Base-by-base conservation (phyloP, 2,113 vertebrate genomes). In the Psettodes erumei region DNA sequence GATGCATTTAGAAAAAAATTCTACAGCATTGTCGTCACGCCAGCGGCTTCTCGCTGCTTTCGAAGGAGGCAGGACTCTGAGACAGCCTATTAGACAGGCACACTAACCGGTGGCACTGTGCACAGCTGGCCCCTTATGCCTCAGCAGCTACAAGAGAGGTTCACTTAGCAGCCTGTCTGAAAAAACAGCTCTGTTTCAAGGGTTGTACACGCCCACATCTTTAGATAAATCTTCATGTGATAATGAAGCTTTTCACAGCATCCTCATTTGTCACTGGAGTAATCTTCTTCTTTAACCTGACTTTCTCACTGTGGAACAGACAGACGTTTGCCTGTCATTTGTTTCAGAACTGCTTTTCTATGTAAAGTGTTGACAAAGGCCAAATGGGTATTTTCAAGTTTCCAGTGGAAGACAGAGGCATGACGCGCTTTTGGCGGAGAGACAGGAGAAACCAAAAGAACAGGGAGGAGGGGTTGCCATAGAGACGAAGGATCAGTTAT, bases 401-500 rank as follows among this genome's bases (percentile, higher is more conserved):
- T 56, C 6, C 38, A 3, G 37, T 40, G 16, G 4, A 13, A 28
- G 43, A 74, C n/a, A 23, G 60, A 70, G 30, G 68, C 19, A 23
- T 40, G 23, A 30, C 56, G 30, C 73, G 40, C 68, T 50, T 72
- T 58, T 43, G 45, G 50, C 38, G 56, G 58, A 65, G 53, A 48
- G 38, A 43, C 2, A 13, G 11, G 35, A 25, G n/a, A 12, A 33
- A 16, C n/a, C n/a, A 53, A 38, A 50, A 30, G 53, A 45, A 13
- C 58, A 69, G 42, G 69, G 55, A 67, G 63, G 43, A 30, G 70
- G 73, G 51, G 77, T 90, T 92, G 78, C 83, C 79, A 87, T 84
- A 72, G 91, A 67, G 79, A 91, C 90, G 70, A 61, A 85, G 65
- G 76, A 83, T 79, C 67, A 85, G 85, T 77, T 85, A 61, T 59